Percentiles rank a stretch among this genome's conserved stretches.
Conservation (phyloP, 2,888 invertebrate species). For the Sericinus montela region DNA sequence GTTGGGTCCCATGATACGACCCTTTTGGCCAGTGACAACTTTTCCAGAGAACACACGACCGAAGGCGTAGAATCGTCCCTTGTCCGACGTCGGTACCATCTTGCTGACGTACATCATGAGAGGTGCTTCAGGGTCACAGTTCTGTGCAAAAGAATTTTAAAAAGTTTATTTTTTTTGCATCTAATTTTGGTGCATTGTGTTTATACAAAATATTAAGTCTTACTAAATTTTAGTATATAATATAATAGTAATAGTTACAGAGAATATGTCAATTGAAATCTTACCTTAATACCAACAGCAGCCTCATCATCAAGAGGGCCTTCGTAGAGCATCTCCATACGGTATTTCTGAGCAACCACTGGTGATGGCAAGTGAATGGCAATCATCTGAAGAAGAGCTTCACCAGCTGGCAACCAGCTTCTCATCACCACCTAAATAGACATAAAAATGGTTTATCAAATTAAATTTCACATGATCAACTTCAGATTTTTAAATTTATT, state of each 20-base stretch:
- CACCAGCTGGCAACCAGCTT: slow-evolving; percentile 99
- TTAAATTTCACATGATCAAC: too few relatives aligned
- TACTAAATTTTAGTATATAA: too few relatives aligned
- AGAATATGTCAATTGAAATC: too few relatives aligned
- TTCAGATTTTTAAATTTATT: too few relatives aligned
- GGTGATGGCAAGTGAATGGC: slow-evolving; percentile 99
- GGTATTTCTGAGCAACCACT: slow-evolving; percentile 98
- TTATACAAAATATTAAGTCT: too few relatives aligned
- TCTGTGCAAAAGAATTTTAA: slow-evolving; percentile 59
- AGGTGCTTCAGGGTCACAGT: slow-evolving; percentile 97
- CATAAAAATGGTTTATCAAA: too few relatives aligned
- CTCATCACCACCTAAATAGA: slow-evolving; percentile 92
- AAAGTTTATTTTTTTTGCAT: too few relatives aligned
- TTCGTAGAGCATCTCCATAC: slow-evolving; percentile 99
- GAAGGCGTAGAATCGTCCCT: slow-evolving; percentile 99
- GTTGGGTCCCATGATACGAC: slow-evolving; percentile 99
- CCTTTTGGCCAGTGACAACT: slow-evolving; percentile 93
- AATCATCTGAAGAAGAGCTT: slow-evolving; percentile 99
- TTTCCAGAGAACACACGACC: slow-evolving; percentile 99
- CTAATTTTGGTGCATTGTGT: too few relatives aligned
- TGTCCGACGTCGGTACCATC: slow-evolving; percentile 99
- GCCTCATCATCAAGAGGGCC: slow-evolving; percentile 98
- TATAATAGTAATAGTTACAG: too few relatives aligned
- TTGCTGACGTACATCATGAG: slow-evolving; percentile 99
- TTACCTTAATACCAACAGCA: slow-evolving; percentile 90